Percentiles rank a stretch among this genome's conserved stretches.
These are phyloP conservation scores for Porites cylindrica DNA, from an alignment of 92 coral and sea anemone genomes.

Conservation along the genomic window DNA sequence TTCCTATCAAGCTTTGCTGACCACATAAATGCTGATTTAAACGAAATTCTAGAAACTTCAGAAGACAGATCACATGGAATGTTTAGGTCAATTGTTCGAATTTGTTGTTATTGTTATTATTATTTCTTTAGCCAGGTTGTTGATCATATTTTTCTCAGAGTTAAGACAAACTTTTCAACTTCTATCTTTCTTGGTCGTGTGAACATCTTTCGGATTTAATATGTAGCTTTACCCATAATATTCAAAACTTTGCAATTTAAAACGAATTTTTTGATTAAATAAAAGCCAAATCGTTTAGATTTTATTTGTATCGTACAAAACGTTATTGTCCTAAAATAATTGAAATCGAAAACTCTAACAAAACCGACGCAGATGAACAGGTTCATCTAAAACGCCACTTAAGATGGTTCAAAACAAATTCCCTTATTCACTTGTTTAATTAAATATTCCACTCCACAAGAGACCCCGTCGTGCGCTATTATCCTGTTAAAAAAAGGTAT, in stretches of 20 bases:
- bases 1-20: neutral
- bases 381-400: neutral
- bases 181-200: neutral
- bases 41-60: constrained; percentile 8
- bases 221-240: constrained; percentile 4
- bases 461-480: neutral
- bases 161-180: neutral
- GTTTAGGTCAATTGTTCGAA: neutral
- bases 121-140: neutral
- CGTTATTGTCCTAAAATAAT: neutral
- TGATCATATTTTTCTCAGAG: neutral
- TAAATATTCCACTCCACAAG: constrained; percentile 1
- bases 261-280: neutral
- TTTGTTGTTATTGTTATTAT: neutral
- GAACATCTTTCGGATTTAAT: neutral
- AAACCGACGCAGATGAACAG: neutral
- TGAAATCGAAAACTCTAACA: neutral
- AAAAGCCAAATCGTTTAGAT: too few species aligned
- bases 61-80: neutral
- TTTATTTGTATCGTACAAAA: too few species aligned
- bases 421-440: neutral
- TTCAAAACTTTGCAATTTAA: constrained; percentile 8
- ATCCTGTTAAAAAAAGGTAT: neutral
- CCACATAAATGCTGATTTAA: constrained; percentile 22
- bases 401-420: neutral